Conservation (phyloP, 1,140 invertebrate species). For the Temnothorax longispinosus region DNA sequence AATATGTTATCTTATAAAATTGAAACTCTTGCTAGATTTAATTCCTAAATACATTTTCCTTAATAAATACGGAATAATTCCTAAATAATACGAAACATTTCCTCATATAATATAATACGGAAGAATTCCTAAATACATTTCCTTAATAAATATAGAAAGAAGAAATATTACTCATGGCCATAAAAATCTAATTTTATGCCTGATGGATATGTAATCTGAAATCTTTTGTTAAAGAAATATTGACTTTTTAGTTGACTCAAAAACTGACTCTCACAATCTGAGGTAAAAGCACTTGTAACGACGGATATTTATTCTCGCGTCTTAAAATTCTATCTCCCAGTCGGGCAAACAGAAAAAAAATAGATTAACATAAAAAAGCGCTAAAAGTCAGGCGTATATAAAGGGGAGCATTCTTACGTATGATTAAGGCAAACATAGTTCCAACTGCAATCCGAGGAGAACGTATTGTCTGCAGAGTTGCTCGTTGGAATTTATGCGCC, state of each 20-base stretch:
- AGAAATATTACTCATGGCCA: neutral
- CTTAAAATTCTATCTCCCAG: slow-evolving; percentile 23
- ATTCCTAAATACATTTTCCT: neutral
- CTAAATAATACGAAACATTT: no score
- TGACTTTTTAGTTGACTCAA: neutral
- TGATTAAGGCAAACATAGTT: slow-evolving; percentile 36
- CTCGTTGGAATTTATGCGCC: slow-evolving; percentile 47
- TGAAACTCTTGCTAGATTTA: neutral
- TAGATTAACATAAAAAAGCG: slow-evolving; percentile 44
- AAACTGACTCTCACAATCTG: neutral
- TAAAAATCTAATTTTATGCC: neutral
- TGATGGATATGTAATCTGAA: neutral
- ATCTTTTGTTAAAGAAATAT: neutral
- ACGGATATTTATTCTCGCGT: slow-evolving; percentile 19
- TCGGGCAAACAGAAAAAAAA: slow-evolving; percentile 7
- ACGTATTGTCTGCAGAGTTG: slow-evolving; percentile 39
- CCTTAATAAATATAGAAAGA: neutral
- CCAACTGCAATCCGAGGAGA: slow-evolving; percentile 13
- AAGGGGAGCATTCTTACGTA: slow-evolving; percentile 20
- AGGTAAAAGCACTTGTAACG: neutral
- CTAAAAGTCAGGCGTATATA: slow-evolving; percentile 23
- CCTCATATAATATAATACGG: no score
- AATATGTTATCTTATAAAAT: neutral
- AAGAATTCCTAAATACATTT: no score
- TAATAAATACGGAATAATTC: neutral